Conservation (phyloP, 2,113 vertebrate genomes). For the Rhegmatorhina hoffmannsi region DNA sequence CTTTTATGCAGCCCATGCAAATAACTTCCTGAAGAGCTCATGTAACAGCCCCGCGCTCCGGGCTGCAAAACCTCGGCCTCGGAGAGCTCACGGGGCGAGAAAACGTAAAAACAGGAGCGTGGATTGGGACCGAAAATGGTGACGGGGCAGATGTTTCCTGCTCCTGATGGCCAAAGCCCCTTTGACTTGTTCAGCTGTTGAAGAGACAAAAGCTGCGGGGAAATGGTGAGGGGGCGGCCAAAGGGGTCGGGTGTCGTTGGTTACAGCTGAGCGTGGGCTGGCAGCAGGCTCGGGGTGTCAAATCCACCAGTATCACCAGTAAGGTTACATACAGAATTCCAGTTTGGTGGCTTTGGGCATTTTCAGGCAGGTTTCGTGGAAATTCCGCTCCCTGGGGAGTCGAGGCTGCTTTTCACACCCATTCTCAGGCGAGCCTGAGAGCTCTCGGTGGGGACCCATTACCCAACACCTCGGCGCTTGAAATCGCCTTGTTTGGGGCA, state of each 20-base stretch:
- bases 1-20: constrained; percentile 43
- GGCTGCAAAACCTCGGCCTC: neutral
- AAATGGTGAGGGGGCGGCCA: neutral
- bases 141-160: constrained; percentile 4
- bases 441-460: neutral
- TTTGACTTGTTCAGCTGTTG: neutral
- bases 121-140: neutral
- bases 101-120: neutral
- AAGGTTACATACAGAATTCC: accelerated
- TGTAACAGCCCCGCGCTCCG: neutral
- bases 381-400: neutral
- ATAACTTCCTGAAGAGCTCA: constrained; percentile 45
- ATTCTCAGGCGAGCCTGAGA: neutral
- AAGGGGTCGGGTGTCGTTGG: accelerated
- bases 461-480: neutral
- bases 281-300: neutral
- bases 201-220: neutral
- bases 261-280: neutral
- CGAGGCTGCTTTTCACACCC: neutral
- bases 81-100: neutral
- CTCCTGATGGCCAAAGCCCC: neutral
- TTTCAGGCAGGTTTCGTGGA: neutral
- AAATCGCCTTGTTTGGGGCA: neutral
- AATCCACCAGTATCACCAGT: neutral
- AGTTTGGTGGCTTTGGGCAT: neutral